phyloP scores from a whole-genome alignment of 2,888 invertebrate genomes.

The Eupithecia subumbrata region DNA sequence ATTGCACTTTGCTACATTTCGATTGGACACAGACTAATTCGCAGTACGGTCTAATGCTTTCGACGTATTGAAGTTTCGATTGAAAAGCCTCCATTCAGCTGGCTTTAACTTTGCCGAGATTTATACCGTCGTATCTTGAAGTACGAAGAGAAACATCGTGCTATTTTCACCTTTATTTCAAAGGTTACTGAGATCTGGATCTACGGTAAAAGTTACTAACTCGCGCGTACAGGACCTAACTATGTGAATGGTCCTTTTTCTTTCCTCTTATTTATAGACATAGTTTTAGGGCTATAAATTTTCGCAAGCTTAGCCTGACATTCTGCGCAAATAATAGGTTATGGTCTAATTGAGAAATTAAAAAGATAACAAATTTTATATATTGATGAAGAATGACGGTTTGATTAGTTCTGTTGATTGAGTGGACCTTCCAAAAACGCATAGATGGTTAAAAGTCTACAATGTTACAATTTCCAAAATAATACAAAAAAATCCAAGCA shows the following conservation, averaged over 20 bases:
- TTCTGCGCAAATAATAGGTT: not conserved
- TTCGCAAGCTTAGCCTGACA: not conserved
- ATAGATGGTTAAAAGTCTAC: not conserved
- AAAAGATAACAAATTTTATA: no score
- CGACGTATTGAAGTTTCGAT: constrained; percentile 11
- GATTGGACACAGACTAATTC: constrained; percentile 13
- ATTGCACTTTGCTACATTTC: constrained; percentile 5
- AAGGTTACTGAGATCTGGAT: not conserved
- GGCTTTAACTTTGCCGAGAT: not conserved
- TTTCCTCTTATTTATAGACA: constrained; percentile 5
- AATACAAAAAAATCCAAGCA: not conserved
- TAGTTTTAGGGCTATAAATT: constrained; percentile 2
- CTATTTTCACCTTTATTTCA: constrained; percentile 13
- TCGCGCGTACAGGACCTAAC: not conserved
- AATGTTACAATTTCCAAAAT: not conserved
- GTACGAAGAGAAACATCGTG: constrained; percentile 6
- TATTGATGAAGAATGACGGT: no score
- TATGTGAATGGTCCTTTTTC: not conserved
- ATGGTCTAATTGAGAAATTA: not conserved
- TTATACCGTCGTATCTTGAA: constrained; percentile 6
- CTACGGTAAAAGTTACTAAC: constrained; percentile 4
- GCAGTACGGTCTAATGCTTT: constrained; percentile 3
- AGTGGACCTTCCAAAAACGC: not conserved
- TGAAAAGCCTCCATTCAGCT: constrained; percentile 11
- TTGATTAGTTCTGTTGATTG: not conserved